Base-by-base conservation (phyloP, 2,113 vertebrate genomes). In the Indri indri region DNA sequence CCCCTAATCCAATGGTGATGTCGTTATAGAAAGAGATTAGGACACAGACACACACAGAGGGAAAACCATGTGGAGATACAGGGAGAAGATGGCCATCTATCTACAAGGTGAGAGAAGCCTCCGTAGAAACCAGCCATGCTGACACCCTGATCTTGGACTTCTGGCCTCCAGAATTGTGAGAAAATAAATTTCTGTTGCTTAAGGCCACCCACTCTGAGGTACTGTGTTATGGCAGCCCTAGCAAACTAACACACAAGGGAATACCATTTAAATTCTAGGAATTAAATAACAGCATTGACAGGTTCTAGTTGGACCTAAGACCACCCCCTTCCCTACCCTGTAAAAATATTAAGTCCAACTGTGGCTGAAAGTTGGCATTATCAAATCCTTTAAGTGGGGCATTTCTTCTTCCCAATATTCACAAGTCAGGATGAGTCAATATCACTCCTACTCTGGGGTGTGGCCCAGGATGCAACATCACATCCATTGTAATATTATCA, bases 371-470 rank as follows among this genome's bases (percentile, higher is more conserved):
- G 25, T 92, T 96, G 71, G 81, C 86, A 34, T 74, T 79, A n/a
- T 76, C 54, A 34, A 88, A 6, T 27, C 68, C 71, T 93, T 65
- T 32, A 88, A 95, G 82, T 91, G 80, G 63, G 40, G 8, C 70
- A 84, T 84, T 74, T 94, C 91, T 87, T 92, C 65, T 94, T 77
- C 80, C 50, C 74, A 88, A 87, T 74, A 87, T 40, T 92, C 54
- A 83, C 32, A 84, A 95, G 73, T 50, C 4, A 3, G 91, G 74
- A 2, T 97, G 96, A 97, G 90, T 96, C 97, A 94, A 8, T 90
- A 52, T 84, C 66, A 95, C 96, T 97, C 97, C 96, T 89, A 91
- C 95, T 96, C 91, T 66, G 89, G 95, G 97, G 97, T 97, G 97
- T 97, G 77, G 95, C 68, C 86, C 96, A 91, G 79, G 95, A 94